Evolutionary conservation across 2,888 invertebrate species (phyloP), one percentile per base, ranked within the genome.

Genomic region (Drosophila mimetica): DNA sequence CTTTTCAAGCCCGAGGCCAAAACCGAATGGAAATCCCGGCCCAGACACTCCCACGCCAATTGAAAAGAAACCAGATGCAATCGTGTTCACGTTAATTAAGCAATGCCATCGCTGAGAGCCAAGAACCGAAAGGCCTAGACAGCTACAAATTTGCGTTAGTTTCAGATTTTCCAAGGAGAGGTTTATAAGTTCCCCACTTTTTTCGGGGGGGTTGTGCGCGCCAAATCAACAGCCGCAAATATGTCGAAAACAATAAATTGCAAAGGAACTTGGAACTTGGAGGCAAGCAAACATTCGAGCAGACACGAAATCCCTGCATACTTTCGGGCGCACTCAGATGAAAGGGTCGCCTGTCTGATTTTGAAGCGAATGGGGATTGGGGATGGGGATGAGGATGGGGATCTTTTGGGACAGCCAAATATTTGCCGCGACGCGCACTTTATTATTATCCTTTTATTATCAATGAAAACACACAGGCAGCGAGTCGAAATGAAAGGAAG

Each of bases 371-470:
- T 16, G 8, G 9, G 18, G 41, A 25, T 11, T 11, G 20, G n/a
- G 47, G 41, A 36, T 18, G 41, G 2, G 32, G 50, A 32, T 50
- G 30, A 14, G 52, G 13, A 34, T 60, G 30, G 28, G 39, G 14
- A 36, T 58, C 63, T 48, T 0, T 0, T 44, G 57, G 60, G 54
- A 57, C 67, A 73, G 51, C 53, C 65, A 80, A 80, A 86, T 80
- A 86, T 84, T 82, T 84, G 76, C 81, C 82, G 75, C 85, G 72
- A 71, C 81, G 78, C 72, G 79, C 79, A 75, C 85, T 86, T 71
- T 84, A 84, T 78, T 81, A 84, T 82, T 86, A 86, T 86, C 82
- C 81, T 81, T 86, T 82, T 82, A 82, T 84, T 82, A 86, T 84
- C 87, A 82, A 82, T 86, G 85, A 81, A 86, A 86, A 77, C 63